These are phyloP conservation scores for Uromys caudimaculatus DNA, from an alignment of 2,797 vertebrate species.

Conservation along the genomic window DNA sequence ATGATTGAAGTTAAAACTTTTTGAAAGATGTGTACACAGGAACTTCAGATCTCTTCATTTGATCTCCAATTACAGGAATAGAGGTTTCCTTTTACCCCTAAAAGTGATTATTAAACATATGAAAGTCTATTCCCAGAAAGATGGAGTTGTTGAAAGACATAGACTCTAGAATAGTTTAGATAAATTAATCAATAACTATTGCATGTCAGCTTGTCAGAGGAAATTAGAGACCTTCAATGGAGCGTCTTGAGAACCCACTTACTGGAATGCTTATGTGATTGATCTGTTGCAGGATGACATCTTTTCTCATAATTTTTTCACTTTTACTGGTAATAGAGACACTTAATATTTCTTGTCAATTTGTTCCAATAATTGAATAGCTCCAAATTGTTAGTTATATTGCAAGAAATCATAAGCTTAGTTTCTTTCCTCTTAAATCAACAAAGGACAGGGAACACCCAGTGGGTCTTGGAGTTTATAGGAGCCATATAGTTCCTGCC, in stretches of 20 bases:
- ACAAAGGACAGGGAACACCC: neutral
- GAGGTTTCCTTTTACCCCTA: constrained; percentile 59
- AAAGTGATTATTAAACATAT: constrained; percentile 70
- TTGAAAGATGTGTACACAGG: constrained; percentile 26
- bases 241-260: constrained; percentile 64
- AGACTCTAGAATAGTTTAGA: constrained; percentile 55
- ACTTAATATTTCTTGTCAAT: constrained; percentile 73
- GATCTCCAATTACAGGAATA: constrained; percentile 74
- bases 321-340: constrained; percentile 70
- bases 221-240: constrained; percentile 18
- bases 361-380: constrained; percentile 60
- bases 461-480: neutral
- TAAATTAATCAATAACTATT: constrained; percentile 60
- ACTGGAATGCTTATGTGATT: constrained; percentile 70
- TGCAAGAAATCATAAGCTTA: constrained; percentile 46
- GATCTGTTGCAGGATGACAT: constrained; percentile 59
- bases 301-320: constrained; percentile 55
- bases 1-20: constrained; percentile 66
- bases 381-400: constrained; percentile 51
- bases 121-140: constrained; percentile 74
- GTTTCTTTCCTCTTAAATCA: neutral
- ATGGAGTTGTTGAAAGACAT: constrained; percentile 58
- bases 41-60: constrained; percentile 64
- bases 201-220: constrained; percentile 59
- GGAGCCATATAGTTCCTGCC: neutral